Conservation (phyloP, 2,797 vertebrate genomes). For the Chiroxiphia lanceolata region DNA sequence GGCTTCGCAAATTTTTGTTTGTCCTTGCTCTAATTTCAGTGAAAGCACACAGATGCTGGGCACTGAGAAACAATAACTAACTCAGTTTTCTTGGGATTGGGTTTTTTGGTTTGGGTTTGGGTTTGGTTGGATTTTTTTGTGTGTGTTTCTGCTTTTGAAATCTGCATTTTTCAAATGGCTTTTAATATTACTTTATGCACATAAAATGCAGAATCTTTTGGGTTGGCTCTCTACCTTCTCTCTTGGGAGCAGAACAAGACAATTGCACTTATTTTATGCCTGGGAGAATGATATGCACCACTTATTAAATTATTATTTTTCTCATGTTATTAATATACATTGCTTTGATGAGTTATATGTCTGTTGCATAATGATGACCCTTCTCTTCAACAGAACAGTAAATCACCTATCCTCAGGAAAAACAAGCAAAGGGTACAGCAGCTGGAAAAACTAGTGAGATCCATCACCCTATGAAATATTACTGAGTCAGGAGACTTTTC, state of each 20-base stretch:
- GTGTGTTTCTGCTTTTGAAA: neutral
- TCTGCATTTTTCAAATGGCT: neutral
- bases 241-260: neutral
- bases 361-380: neutral
- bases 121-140: neutral
- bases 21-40: neutral
- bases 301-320: neutral
- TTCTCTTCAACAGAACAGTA: neutral
- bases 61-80: neutral
- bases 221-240: neutral
- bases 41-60: neutral
- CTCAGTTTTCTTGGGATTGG: neutral
- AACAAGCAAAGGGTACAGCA: neutral
- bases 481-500: neutral
- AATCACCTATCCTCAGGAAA: neutral
- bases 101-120: rapidly evolving
- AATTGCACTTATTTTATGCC: neutral
- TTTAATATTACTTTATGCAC: neutral
- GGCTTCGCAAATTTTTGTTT: neutral
- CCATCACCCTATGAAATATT: neutral
- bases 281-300: neutral
- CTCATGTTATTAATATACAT: neutral
- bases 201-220: neutral
- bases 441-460: neutral
- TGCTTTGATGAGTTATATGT: neutral